phyloP scores from a whole-genome alignment of 2,888 invertebrate genomes.

The Drosophila multiciliata region DNA sequence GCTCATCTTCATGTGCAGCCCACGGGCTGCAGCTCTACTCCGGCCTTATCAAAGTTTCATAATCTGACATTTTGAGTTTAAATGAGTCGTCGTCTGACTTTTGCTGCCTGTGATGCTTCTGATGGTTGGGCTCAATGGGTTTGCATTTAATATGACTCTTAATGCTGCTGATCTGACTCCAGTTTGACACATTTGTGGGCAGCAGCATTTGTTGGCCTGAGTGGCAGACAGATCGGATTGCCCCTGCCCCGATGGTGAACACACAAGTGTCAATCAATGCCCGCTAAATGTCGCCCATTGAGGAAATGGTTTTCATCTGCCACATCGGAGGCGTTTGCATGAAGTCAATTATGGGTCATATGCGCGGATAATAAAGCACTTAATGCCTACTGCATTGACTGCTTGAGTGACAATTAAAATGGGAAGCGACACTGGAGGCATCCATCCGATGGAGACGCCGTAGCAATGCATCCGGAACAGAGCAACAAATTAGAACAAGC shows the following conservation, averaged over 20 bases:
- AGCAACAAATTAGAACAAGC: neutral
- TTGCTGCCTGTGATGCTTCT: conserved; percentile 1
- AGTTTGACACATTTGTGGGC: conserved; percentile 78
- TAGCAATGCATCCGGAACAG: neutral
- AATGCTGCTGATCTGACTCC: conserved; percentile 71
- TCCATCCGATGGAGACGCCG: neutral
- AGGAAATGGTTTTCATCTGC: conserved; percentile 51
- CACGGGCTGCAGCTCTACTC: conserved; percentile 36
- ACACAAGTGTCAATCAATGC: conserved; percentile 62
- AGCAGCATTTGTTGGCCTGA: conserved; percentile 50
- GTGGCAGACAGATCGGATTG: conserved; percentile 62
- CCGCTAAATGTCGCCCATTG: conserved; percentile 52
- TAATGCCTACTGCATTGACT: conserved; percentile 41
- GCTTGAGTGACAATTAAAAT: conserved; percentile 54
- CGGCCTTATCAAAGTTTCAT: conserved; percentile 69
- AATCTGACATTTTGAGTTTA: conserved; percentile 78
- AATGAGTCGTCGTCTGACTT: conserved; percentile 55
- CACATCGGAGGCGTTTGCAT: conserved; percentile 44
- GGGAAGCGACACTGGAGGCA: conserved; percentile 1
- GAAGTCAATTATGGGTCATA: conserved; percentile 60
- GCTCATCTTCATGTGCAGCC: conserved; percentile 64
- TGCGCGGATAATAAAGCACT: conserved; percentile 56
- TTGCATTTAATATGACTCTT: conserved; percentile 72
- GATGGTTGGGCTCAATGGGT: conserved; percentile 38
- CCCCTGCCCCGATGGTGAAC: conserved; percentile 10